Percentiles rank a stretch among this genome's conserved stretches.
These are phyloP conservation scores for Drosophila maculinotata DNA, from an alignment of 2,888 invertebrate species.

Conservation along the genomic window DNA sequence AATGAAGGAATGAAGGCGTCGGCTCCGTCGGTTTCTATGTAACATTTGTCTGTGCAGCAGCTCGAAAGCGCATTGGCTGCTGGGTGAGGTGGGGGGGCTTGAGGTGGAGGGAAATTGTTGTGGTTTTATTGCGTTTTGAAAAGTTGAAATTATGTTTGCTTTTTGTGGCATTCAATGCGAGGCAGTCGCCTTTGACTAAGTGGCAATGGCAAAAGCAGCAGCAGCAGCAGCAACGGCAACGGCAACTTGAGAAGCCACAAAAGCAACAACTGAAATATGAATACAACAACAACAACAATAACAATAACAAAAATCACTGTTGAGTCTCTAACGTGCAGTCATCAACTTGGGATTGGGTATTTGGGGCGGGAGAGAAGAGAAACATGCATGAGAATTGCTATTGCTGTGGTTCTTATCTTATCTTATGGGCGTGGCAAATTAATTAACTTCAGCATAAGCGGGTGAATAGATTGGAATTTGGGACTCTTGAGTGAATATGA, in stretches of 20 bases:
- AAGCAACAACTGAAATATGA: slow-evolving; percentile 23
- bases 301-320: slow-evolving; percentile 19
- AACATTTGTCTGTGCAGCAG: slow-evolving; percentile 16
- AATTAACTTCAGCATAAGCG: slow-evolving; percentile 12
- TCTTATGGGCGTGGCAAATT: slow-evolving; percentile 42
- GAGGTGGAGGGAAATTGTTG: slow-evolving; percentile 20
- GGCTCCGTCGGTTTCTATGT: slow-evolving; percentile 12
- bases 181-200: slow-evolving; percentile 48
- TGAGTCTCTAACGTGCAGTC: slow-evolving; percentile 36
- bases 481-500: slow-evolving; percentile 1
- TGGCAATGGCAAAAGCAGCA: slow-evolving; percentile 28
- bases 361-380: slow-evolving; percentile 17
- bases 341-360: slow-evolving; percentile 17
- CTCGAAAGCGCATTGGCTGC: slow-evolving; percentile 8
- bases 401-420: slow-evolving; percentile 9
- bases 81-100: not conserved
- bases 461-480: slow-evolving; percentile 1
- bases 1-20: not conserved
- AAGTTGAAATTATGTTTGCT: slow-evolving; percentile 69
- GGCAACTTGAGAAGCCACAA: slow-evolving; percentile 46
- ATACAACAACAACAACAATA: slow-evolving; percentile 9
- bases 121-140: slow-evolving; percentile 59
- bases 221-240: slow-evolving; percentile 10
- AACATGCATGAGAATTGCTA: slow-evolving; percentile 12
- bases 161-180: slow-evolving; percentile 46